These are phyloP conservation scores for Argentina silus DNA, from an alignment of 2,797 vertebrate genomes.

Conservation along the genomic window DNA sequence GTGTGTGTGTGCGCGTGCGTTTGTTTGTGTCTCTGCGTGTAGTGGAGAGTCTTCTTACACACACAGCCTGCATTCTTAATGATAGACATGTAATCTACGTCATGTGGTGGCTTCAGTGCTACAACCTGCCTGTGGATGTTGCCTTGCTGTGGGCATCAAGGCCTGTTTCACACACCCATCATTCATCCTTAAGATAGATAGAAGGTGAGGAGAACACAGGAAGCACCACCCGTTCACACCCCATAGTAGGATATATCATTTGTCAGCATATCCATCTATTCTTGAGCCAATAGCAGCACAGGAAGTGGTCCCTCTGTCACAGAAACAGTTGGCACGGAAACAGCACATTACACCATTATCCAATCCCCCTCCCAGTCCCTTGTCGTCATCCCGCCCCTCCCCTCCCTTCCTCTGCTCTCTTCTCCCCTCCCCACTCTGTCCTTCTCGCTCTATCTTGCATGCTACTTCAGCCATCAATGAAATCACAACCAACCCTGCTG, in stretches of 20 bases:
- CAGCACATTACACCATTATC: conserved; percentile 81
- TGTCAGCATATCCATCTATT: conserved; percentile 66
- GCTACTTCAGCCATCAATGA: conserved; percentile 78
- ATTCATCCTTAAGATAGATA: too few relatives aligned
- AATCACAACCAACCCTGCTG: conserved; percentile 71
- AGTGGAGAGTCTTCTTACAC: conserved; percentile 54
- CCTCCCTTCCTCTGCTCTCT: conserved; percentile 27
- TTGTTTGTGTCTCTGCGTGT: conserved; percentile 34
- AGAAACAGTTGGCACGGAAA: conserved; percentile 85
- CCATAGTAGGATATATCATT: conserved; percentile 62
- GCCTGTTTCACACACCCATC: too few relatives aligned
- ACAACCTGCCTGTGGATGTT: conserved; percentile 2
- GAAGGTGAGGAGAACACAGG: background rate
- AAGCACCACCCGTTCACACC: conserved; percentile 54
- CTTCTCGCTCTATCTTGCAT: conserved; percentile 57
- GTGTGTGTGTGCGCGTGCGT: conserved; percentile 16
- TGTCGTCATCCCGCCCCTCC: conserved; percentile 75
- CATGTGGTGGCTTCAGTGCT: conserved; percentile 13
- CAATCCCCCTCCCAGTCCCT: conserved; percentile 75
- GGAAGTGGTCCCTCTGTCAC: conserved; percentile 79
- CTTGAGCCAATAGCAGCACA: conserved; percentile 75
- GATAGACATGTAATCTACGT: conserved; percentile 46
- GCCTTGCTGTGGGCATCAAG: conserved; percentile 25
- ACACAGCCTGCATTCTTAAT: conserved; percentile 50
- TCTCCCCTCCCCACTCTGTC: conserved; percentile 16